A percentile compares a stretch with the other conserved stretches of the same genome.
These are phyloP conservation scores for Sparus aurata DNA, from an alignment of 2,797 vertebrate genomes.

Conservation along the genomic window DNA sequence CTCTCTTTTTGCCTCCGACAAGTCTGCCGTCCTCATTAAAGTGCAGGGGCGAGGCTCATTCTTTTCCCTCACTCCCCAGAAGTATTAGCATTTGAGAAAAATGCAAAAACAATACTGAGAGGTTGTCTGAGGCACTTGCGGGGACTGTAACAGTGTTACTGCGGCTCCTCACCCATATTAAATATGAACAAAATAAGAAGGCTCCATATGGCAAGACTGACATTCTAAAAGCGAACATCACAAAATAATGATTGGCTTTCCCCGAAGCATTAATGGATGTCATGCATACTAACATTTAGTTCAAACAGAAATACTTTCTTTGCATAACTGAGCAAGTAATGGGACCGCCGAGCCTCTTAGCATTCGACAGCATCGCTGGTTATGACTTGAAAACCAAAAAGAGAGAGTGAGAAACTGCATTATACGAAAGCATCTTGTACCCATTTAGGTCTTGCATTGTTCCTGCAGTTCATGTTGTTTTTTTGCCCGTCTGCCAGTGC, in stretches of 20 bases:
- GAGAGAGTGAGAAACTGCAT: background rate
- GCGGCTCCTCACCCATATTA: constrained; percentile 40
- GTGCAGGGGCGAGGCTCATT: background rate
- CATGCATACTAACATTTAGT: constrained; percentile 46
- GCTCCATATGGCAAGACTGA: constrained; percentile 9
- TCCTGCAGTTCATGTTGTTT: constrained; percentile 12
- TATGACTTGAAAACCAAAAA: constrained; percentile 20
- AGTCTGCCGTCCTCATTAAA: constrained; percentile 34
- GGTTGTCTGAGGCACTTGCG: constrained; percentile 27
- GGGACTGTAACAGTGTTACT: constrained; percentile 20
- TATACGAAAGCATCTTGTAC: background rate
- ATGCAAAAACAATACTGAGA: constrained; percentile 36
- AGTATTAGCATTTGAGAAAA: constrained; percentile 33
- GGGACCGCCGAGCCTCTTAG: constrained; percentile 22
- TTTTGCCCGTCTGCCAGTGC: constrained; percentile 1
- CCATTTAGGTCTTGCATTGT: constrained; percentile 22
- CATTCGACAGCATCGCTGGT: constrained; percentile 20
- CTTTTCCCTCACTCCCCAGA: constrained; percentile 1
- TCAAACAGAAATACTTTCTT: constrained; percentile 44
- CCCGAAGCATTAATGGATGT: constrained; percentile 45
- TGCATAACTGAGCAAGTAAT: constrained; percentile 40
- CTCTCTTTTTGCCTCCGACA: constrained; percentile 18
- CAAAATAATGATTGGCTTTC: constrained; percentile 28
- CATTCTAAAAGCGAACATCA: constrained; percentile 38
- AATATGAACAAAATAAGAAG: constrained; percentile 31